Conservation (phyloP, 2,888 invertebrate genomes). For the Limnephilus lunatus region DNA sequence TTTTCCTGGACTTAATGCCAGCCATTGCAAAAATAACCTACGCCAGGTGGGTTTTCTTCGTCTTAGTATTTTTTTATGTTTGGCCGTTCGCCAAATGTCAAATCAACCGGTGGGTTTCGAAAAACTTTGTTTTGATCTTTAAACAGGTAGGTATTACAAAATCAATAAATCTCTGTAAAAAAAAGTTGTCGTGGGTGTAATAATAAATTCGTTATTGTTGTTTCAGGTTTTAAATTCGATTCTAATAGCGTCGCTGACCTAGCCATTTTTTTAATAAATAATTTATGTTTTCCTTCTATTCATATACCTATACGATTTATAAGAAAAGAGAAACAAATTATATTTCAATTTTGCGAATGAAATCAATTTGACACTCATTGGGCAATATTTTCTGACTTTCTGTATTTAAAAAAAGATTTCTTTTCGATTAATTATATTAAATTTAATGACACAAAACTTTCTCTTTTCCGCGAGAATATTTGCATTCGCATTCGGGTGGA, state of each 20-base stretch:
- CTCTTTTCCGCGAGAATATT: not conserved
- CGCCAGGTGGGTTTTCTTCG: not conserved
- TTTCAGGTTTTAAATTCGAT: not conserved
- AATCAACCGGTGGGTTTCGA: not conserved
- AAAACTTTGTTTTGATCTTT: not conserved
- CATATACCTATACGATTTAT: no score
- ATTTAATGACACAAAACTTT: not conserved
- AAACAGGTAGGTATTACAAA: not conserved
- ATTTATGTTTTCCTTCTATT: not conserved
- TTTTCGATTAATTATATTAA: not conserved
- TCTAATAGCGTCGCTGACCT: not conserved
- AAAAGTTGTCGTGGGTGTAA: not conserved
- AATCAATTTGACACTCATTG: not conserved
- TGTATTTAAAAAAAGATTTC: not conserved
- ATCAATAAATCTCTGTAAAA: not conserved
- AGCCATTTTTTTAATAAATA: not conserved
- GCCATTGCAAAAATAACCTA: not conserved
- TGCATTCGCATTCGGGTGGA: not conserved
- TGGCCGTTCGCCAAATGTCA: not conserved
- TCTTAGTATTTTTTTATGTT: not conserved
- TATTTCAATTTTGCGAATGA: not conserved
- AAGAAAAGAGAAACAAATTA: not conserved
- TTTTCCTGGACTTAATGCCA: no score
- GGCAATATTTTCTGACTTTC: not conserved
- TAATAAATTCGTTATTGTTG: not conserved